phyloP scores from a whole-genome alignment of 2,888 invertebrate genomes.

The Thecocarcelia acutangulata region DNA sequence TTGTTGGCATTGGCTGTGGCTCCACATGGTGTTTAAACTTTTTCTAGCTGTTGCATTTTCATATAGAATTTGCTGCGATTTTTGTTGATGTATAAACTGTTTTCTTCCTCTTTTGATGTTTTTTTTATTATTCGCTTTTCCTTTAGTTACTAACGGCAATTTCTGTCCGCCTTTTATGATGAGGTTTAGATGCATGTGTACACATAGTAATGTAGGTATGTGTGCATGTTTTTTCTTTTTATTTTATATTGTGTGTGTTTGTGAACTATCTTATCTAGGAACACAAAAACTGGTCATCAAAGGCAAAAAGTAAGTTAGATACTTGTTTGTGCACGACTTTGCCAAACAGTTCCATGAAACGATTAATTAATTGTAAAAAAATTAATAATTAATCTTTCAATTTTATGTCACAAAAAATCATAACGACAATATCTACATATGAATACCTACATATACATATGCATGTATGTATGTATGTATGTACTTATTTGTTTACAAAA shows the following conservation, averaged over 20 bases:
- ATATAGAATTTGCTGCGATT: slow-evolving; percentile 43
- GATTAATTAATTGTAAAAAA: not conserved
- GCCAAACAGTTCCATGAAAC: slow-evolving; percentile 6
- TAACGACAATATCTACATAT: no score
- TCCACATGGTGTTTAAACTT: slow-evolving; percentile 57
- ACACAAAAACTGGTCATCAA: slow-evolving; percentile 46
- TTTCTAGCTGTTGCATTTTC: slow-evolving; percentile 64
- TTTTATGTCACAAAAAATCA: no score
- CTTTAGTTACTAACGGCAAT: slow-evolving; percentile 64
- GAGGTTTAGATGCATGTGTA: slow-evolving; percentile 17
- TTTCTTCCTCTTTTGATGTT: slow-evolving; percentile 19
- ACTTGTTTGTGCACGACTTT: slow-evolving; percentile 21
- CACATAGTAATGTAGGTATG: not conserved
- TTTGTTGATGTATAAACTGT: slow-evolving; percentile 3
- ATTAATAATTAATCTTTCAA: no score
- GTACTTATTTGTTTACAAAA: no score
- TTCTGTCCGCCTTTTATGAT: slow-evolving; percentile 64
- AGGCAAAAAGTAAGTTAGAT: slow-evolving; percentile 30
- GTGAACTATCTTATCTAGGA: slow-evolving; percentile 51
- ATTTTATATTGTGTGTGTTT: no score
- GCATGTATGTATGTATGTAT: no score
- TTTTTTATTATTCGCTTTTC: not conserved
- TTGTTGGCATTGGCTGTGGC: slow-evolving; percentile 49
- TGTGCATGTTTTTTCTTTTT: no score
- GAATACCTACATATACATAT: no score